Evolutionary conservation across 1,140 invertebrate species (phyloP), one percentile per base, ranked within the genome.

Genomic region (Drosophila arawakana): DNA sequence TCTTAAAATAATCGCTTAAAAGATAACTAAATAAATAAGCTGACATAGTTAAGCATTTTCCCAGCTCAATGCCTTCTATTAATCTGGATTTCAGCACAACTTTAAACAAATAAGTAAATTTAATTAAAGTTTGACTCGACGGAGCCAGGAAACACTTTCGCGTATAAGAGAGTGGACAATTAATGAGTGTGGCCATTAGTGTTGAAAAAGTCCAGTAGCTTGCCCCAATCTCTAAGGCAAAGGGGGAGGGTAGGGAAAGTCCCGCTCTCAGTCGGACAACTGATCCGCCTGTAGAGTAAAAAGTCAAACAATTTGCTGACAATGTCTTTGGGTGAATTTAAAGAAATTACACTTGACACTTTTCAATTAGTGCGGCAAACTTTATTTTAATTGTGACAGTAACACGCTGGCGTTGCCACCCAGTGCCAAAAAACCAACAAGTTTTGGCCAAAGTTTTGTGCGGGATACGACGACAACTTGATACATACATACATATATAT

Each of bases 321-420:
- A 10, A 67, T 30, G 63, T 80, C 68, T 80, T 72, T 59, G 78
- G 54, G 43, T 46, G 63, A 81, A 71, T 89, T 84, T 89, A 84
- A 81, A 81, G 84, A 76, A 84, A 89, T 78, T 84, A 84, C 66
- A 89, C 85, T 84, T 89, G 84, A 89, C 84, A 81, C 85, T 89
- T 89, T 89, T 89, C 84, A 89, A 89, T 90, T 89, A 89, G 84
- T 84, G 65, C 49, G 50, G 34, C 58, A 89, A 89, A 89, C 74
- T 89, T 89, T 84, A 75, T 84, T 89, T 89, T 89, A 89, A 89
- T 89, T 89, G 84, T 89, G 84, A 89, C 84, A 89, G 80, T 89
- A 89, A 89, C 84, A 89, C 81, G 80, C 77, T 76, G 78, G 63
- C 66, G 46, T 46, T 76, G 74, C 63, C 55, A 76, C 35, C 61